Evolutionary conservation across 2,888 invertebrate genomes (phyloP).

Genomic region (Oxycera nigricornis): DNA sequence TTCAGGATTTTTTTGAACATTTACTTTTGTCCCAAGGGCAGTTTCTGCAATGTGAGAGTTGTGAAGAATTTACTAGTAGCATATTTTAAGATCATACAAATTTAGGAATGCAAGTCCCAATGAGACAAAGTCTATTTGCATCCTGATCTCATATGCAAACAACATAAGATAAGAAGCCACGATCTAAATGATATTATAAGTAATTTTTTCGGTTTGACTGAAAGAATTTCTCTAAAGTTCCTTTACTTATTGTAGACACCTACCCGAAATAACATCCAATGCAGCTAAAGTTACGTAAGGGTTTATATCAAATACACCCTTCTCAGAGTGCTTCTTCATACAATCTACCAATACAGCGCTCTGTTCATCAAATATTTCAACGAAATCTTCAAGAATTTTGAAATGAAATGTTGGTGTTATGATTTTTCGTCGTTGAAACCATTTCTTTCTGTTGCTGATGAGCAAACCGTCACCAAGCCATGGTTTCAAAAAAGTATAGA

Average conservation of each 20-base stretch:
- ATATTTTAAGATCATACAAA: too few species aligned
- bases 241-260: too few species aligned
- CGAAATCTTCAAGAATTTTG: slow-evolving; percentile 75
- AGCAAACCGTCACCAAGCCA: slow-evolving; percentile 48
- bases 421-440: slow-evolving; percentile 73
- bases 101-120: too few species aligned
- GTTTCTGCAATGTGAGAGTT: slow-evolving; percentile 60
- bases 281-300: slow-evolving; percentile 17
- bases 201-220: too few species aligned
- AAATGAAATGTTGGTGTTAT: slow-evolving; percentile 83
- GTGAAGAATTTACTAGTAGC: too few species aligned
- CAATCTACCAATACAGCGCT: slow-evolving; percentile 64
- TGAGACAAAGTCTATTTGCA: too few species aligned
- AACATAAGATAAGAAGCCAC: too few species aligned
- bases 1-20: slow-evolving; percentile 71
- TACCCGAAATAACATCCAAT: slow-evolving; percentile 56
- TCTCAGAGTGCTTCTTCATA: not conserved
- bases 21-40: slow-evolving; percentile 76
- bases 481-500: slow-evolving; percentile 49
- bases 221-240: too few species aligned
- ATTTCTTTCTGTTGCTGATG: slow-evolving; percentile 61
- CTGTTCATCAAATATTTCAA: slow-evolving; percentile 74
- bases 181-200: too few species aligned
- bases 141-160: too few species aligned
- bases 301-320: slow-evolving; percentile 8